phyloP scores from a whole-genome alignment of 2,888 invertebrate species.

The Microctonus brassicae region DNA sequence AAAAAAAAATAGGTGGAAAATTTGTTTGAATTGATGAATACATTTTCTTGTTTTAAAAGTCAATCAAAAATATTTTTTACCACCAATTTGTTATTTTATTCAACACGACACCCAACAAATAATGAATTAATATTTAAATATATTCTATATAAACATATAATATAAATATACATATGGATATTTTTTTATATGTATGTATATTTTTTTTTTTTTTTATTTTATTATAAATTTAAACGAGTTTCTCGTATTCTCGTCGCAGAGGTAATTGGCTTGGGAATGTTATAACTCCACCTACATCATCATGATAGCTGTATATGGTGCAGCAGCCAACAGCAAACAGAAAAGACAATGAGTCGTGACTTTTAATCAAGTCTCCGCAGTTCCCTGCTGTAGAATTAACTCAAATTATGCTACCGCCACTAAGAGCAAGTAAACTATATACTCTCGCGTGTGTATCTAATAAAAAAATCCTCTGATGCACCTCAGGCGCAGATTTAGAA shows the following conservation, averaged over 20 bases:
- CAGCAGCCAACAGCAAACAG: conserved; percentile 64
- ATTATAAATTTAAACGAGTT: conserved; percentile 61
- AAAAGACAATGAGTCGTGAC: conserved; percentile 65
- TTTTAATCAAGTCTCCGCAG: conserved; percentile 65
- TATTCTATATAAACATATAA: conserved; percentile 23
- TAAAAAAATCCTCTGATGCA: conserved; percentile 50
- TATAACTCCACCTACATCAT: not conserved
- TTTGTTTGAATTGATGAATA: conserved; percentile 11
- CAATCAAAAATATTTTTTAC: conserved; percentile 42
- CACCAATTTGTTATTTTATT: no score
- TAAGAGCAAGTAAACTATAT: not conserved
- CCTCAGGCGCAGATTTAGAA: conserved; percentile 60
- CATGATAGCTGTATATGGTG: conserved; percentile 51
- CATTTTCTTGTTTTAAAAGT: conserved; percentile 18
- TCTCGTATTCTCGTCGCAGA: conserved; percentile 43
- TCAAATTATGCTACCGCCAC: conserved; percentile 57
- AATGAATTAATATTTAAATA: no score
- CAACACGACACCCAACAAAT: no score
- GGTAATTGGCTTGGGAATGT: conserved; percentile 56
- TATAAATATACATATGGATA: conserved; percentile 26
- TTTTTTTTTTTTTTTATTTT: conserved; percentile 38
- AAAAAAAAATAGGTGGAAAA: not conserved
- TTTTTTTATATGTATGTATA: not conserved
- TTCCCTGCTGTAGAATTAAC: conserved; percentile 67
- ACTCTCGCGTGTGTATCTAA: no score